Conservation (phyloP, 2,797 vertebrate species). For the Pteropus rufus region DNA sequence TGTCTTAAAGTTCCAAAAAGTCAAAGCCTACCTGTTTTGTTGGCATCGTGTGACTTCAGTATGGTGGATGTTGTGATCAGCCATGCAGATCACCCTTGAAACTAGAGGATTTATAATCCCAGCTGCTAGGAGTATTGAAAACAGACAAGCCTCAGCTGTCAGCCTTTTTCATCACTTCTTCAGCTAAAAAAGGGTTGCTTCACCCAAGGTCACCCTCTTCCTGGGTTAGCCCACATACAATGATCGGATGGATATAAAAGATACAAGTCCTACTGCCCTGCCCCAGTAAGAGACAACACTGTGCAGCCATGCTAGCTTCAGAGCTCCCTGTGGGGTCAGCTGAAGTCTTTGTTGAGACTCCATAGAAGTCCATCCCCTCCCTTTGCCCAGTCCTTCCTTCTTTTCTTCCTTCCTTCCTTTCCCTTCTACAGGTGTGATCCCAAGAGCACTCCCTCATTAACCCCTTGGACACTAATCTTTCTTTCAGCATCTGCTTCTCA, state of each 20-base stretch:
- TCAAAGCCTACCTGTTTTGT: neutral
- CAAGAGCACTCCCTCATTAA: neutral
- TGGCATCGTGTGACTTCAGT: neutral
- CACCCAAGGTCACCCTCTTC: neutral
- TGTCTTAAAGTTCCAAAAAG: neutral
- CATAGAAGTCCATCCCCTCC: too few species aligned
- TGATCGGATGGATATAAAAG: neutral
- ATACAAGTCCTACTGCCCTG: neutral
- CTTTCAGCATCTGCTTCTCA: neutral
- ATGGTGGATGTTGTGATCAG: neutral
- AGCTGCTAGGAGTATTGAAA: rapidly evolving
- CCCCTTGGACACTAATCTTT: neutral
- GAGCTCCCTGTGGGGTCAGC: neutral
- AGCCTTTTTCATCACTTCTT: neutral
- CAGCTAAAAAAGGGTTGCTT: neutral
- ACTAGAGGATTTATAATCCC: neutral
- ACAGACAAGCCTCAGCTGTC: neutral
- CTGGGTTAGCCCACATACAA: neutral
- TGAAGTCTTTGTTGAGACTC: neutral
- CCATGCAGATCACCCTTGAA: neutral
- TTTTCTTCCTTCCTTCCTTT: too few species aligned
- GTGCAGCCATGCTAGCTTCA: neutral
- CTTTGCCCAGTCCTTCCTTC: rapidly evolving
- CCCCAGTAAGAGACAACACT: neutral
- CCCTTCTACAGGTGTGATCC: neutral